Percentiles rank a stretch among this genome's conserved stretches.
These are phyloP conservation scores for Danio jaintianensis DNA, from an alignment of 2,797 vertebrate genomes.

Conservation along the genomic window DNA sequence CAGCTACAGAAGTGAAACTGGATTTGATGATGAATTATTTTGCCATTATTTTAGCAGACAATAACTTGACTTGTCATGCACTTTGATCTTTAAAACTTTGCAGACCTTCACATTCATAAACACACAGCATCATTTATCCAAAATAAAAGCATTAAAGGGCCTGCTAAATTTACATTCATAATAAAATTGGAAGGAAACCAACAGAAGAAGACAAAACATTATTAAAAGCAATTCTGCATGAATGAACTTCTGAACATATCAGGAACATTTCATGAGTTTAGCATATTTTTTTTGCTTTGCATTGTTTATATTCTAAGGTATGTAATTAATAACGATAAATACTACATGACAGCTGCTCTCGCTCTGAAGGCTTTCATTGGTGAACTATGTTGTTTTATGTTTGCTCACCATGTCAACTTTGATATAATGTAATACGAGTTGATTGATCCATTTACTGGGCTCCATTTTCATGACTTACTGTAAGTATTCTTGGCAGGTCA, in stretches of 20 bases:
- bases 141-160: background rate
- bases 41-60: too few species aligned
- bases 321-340: background rate
- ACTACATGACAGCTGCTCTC: constrained; percentile 17
- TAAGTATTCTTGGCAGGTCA: background rate
- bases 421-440: background rate
- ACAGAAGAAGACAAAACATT: background rate
- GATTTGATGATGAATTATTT: too few species aligned
- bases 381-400: constrained; percentile 7
- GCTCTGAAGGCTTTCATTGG: constrained; percentile 13
- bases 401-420: constrained; percentile 3
- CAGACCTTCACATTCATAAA: too few species aligned
- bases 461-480: background rate
- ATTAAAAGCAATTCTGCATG: background rate
- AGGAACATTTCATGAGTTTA: background rate
- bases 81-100: too few species aligned
- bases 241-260: background rate
- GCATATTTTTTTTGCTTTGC: background rate
- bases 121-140: too few species aligned
- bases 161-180: background rate
- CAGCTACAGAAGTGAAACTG: too few species aligned
- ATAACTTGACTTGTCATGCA: too few species aligned
- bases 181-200: constrained; percentile 6
- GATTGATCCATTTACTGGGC: background rate
- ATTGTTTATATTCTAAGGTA: constrained; percentile 13